A percentile compares a stretch with the other conserved stretches of the same genome.
Evolutionary conservation across 1,140 invertebrate species (phyloP).

Genomic region (Neodiprion pinetum): DNA sequence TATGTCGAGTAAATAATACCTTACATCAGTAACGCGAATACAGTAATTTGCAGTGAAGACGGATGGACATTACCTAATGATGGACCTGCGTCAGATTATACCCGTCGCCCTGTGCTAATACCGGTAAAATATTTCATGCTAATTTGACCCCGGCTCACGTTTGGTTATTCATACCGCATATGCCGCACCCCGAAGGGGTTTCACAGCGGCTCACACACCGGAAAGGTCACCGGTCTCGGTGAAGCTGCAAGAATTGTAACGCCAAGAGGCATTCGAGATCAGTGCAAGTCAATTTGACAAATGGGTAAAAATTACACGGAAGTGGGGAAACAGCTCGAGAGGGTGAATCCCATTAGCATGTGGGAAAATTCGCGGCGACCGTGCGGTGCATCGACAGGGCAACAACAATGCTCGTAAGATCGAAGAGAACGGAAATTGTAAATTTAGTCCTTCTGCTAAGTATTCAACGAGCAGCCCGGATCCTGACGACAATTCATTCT

Average conservation of each 20-base stretch:
- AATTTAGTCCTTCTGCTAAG: slow-evolving; percentile 5
- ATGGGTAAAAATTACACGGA: too few species aligned
- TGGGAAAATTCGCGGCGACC: too few species aligned
- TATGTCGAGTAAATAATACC: background rate
- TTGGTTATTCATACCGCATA: background rate
- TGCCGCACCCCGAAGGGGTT: background rate
- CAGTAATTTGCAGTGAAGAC: background rate
- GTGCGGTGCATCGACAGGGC: too few species aligned
- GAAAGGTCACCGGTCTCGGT: too few species aligned
- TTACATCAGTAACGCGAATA: background rate
- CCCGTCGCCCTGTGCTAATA: background rate
- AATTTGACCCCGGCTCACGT: background rate
- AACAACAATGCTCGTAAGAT: too few species aligned
- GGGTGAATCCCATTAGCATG: too few species aligned
- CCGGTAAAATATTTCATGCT: background rate
- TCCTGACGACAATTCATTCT: slow-evolving; percentile 20
- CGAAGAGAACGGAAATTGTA: background rate
- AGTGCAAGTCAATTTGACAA: background rate
- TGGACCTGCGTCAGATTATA: background rate
- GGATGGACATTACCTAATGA: background rate
- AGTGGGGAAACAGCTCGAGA: too few species aligned
- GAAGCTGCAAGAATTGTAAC: too few species aligned
- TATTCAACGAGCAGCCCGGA: background rate
- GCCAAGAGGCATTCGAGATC: background rate
- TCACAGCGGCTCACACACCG: background rate